Conservation (phyloP, 2,797 vertebrate genomes). For the Artibeus jamaicensis region DNA sequence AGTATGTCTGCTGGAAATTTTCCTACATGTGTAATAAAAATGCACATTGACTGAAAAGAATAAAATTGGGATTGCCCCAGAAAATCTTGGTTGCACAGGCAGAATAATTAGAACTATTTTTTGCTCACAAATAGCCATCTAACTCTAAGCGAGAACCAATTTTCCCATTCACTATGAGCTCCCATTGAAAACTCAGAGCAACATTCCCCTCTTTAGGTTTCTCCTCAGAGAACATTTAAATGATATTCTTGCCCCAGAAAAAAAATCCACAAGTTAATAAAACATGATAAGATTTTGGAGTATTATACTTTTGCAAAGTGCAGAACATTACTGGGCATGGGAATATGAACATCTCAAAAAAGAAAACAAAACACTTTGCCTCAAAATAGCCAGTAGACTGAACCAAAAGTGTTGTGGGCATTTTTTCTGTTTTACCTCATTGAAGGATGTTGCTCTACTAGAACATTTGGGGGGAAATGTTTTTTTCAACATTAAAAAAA, state of each 20-base stretch:
- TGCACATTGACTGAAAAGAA: constrained; percentile 60
- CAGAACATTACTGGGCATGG: background rate
- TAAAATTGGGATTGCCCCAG: constrained; percentile 48
- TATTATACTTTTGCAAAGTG: constrained; percentile 33
- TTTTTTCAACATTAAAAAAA: constrained; percentile 2
- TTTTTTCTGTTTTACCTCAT: background rate
- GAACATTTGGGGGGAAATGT: background rate
- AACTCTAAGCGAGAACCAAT: constrained; percentile 42
- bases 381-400: constrained; percentile 24
- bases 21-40: constrained; percentile 22
- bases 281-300: constrained; percentile 51
- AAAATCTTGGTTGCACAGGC: constrained; percentile 44
- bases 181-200: constrained; percentile 11
- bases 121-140: constrained; percentile 41
- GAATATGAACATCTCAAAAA: constrained; percentile 51
- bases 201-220: constrained; percentile 27
- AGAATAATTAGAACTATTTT: constrained; percentile 67
- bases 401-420: background rate
- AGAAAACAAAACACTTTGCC: constrained; percentile 33
- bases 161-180: constrained; percentile 35
- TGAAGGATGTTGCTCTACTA: background rate
- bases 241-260: constrained; percentile 24
- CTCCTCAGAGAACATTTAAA: constrained; percentile 44
- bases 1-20: background rate
- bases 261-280: constrained; percentile 52